These are phyloP conservation scores for Liopterus haemorrhoidalis DNA, from an alignment of 2,888 invertebrate species.

Conservation along the genomic window DNA sequence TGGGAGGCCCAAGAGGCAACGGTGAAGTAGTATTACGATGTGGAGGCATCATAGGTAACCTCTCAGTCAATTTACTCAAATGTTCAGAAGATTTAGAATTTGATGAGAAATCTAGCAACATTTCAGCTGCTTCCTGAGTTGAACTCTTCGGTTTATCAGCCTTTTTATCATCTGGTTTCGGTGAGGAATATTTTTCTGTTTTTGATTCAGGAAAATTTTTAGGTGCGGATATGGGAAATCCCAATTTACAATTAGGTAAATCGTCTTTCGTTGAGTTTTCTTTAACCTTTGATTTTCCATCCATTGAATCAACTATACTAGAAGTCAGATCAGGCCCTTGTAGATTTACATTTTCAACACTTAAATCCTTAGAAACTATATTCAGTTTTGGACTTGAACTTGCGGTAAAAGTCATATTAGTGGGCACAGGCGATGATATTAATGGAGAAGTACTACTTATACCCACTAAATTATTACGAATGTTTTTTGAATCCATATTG, in stretches of 20 bases:
- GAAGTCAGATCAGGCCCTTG: constrained; percentile 8
- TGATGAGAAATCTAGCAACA: constrained; percentile 61
- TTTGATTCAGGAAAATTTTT: constrained; percentile 37
- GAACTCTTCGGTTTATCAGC: constrained; percentile 47
- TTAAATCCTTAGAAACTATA: constrained; percentile 16
- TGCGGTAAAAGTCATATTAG: constrained; percentile 20
- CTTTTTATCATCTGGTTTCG: constrained; percentile 9
- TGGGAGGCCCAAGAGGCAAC: constrained; percentile 35
- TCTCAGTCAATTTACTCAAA: constrained; percentile 48
- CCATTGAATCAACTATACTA: constrained; percentile 1
- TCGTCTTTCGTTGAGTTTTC: constrained; percentile 33
- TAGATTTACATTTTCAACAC: constrained; percentile 15
- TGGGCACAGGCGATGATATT: constrained; percentile 18
- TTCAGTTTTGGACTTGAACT: constrained; percentile 21
- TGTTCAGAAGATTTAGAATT: constrained; percentile 42
- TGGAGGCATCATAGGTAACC: constrained; percentile 48
- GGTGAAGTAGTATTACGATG: constrained; percentile 11
- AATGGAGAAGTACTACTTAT: constrained; percentile 18
- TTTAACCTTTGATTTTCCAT: constrained; percentile 9
- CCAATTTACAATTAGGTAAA: constrained; percentile 35
- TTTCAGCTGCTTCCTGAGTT: constrained; percentile 58
- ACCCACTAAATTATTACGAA: constrained; percentile 38
- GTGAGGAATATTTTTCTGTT: constrained; percentile 11
- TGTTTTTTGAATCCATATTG: constrained; percentile 39
- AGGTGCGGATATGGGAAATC: constrained; percentile 34